Evolutionary conservation across 2,113 vertebrate genomes (phyloP), one percentile per base, ranked within the genome.

Genomic region (Cettia cetti): DNA sequence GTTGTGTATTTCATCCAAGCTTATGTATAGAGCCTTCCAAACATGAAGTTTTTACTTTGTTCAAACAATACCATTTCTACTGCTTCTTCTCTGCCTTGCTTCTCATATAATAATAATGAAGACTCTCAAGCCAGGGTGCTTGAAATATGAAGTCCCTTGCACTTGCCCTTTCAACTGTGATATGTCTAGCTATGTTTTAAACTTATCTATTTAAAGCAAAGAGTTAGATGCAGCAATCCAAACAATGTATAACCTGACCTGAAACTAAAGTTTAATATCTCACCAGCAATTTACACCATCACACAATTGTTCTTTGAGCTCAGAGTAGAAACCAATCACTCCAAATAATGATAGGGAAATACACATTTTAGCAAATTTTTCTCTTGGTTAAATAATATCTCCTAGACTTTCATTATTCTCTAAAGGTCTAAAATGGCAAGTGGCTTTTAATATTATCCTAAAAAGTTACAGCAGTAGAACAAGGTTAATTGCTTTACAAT

Each of bases 401-500:
- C 14, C 28, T 54, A 50, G 37, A 22, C n/a, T 69, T 88, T 64
- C 64, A 77, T 90, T 90, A 94, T 72, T 70, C 39, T 92, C 42
- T 30, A 77, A 60, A 92, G 37, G 66, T 82, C 54, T 80, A 57
- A 90, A 90, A 90, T 50, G 76, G 49, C 49, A 88, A 93, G 21
- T 86, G 66, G 37, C 26, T 80, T 82, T 95, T 95, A 77, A 84
- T 91, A 66, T 26, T 57, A 86, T 13, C 44, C 39, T 83, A 26
- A 83, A 54, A 91, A 65, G n/a, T 69, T 92, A 60, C 35, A 65
- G 54, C 86, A 76, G n/a, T 53, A 80, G 63, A 88, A 57, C n/a
- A 77, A 85, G 50, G 82, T 92, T 93, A 90, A 91, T 90, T 91
- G 54, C 83, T 90, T 87, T 90, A 74, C 53, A 82, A 53, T 80